Percentiles rank a stretch among this genome's conserved stretches.
phyloP scores from a whole-genome alignment of 2,113 vertebrate species.

The Eolophus roseicapilla region DNA sequence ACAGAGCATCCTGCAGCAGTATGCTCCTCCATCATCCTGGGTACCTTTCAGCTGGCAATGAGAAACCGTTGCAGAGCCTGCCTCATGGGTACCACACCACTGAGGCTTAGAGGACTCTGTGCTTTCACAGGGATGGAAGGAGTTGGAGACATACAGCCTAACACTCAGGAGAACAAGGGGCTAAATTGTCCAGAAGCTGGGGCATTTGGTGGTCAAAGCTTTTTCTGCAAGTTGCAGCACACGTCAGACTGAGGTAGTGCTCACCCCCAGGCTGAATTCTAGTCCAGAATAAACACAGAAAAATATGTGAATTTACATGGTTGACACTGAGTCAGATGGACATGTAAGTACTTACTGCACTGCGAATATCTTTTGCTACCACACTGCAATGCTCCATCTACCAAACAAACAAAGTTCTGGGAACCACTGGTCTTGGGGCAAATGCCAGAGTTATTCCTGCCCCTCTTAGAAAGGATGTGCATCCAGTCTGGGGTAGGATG shows the following conservation, averaged over 20 bases:
- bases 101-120: neutral
- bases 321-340: neutral
- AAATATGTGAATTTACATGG: neutral
- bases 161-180: neutral
- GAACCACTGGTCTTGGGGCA: neutral
- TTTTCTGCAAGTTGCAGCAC: neutral
- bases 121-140: neutral
- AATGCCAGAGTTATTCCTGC: neutral
- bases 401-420: neutral
- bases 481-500: neutral
- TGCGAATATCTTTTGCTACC: neutral
- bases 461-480: neutral
- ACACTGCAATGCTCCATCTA: neutral
- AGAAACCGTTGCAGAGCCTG: neutral
- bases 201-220: neutral
- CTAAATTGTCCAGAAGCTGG: neutral
- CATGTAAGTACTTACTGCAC: neutral
- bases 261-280: neutral
- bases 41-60: neutral
- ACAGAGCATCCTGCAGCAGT: neutral
- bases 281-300: neutral
- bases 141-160: neutral
- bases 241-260: neutral
- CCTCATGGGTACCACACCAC: neutral
- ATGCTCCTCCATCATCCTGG: neutral